Evolutionary conservation across 1,140 invertebrate species (phyloP), one percentile per base, ranked within the genome.

Genomic region (Drosophila guanche): DNA sequence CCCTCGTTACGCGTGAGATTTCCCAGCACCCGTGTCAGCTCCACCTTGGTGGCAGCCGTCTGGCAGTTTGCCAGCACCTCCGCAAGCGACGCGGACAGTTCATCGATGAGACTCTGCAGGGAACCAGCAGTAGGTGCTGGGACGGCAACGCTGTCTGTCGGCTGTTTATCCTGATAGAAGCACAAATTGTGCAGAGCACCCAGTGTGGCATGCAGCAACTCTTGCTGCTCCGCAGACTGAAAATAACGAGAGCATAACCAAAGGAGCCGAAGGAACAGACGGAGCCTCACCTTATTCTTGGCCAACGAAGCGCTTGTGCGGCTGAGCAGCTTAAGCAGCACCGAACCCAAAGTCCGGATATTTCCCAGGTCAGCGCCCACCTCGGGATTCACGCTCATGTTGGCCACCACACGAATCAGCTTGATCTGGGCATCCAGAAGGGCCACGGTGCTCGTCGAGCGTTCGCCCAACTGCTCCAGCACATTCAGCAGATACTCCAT

Each of bases 371-470:
- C 91, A 51, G 92, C 92, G 7, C 95, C 95, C 46, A 96, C 94
- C 12, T 93, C 93, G 14, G 94, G 92, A 91, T 95, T 95, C 41
- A 96, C 94, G 40, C 94, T 94, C 91, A 95, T 94, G 85, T 96
- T 96, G 29, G 95, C 95, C 47, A 96, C 92, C 4, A 96, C 94
- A 22, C 95, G 91, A 10, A 96, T 93, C 42, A 95, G 92, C 76
- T 91, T 91, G 23, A 91, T 83, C 25, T 91, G 78, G 27, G 90
- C 91, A 92, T 95, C 91, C 33, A 91, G 25, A 0, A 91, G 86
- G 1, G 90, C 55, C 46, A 90, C 83, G n/a, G 58, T 79, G 42
- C 23, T 56, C n/a, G 42, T 61, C 48, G 50, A 63, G 5, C 61
- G 75, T 20, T 68, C 81, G 27, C 89, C 79, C 1, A 90, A 75